Conservation (phyloP, 2,797 vertebrate species). For the Parauchenoglanis ngamensis region DNA sequence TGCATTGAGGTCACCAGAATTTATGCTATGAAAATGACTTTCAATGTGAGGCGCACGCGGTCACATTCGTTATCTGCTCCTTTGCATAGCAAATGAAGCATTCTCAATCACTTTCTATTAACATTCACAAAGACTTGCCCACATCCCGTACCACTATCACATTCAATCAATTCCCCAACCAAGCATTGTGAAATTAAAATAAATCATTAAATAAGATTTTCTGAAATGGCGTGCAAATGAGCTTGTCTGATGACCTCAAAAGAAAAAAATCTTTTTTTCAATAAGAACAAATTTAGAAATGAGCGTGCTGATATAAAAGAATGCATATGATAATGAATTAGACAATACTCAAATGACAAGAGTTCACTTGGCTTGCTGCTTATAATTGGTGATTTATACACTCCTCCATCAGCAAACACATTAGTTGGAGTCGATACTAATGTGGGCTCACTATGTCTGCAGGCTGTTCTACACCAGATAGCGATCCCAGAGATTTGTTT, state of each 20-base stretch:
- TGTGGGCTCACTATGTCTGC: slow-evolving; percentile 36
- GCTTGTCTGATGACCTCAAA: slow-evolving; percentile 19
- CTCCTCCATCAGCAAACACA: slow-evolving; percentile 40
- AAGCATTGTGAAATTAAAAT: slow-evolving; percentile 48
- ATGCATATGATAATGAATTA: slow-evolving; percentile 19
- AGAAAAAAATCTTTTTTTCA: background rate
- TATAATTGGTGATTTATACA: slow-evolving; percentile 42
- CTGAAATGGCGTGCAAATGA: background rate
- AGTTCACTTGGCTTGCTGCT: slow-evolving; percentile 10
- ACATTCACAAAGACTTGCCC: slow-evolving; percentile 51
- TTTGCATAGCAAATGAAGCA: slow-evolving; percentile 52
- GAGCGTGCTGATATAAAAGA: background rate
- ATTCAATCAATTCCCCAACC: slow-evolving; percentile 54
- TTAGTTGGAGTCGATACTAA: slow-evolving; percentile 35
- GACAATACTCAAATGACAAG: slow-evolving; percentile 9
- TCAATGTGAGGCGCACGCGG: slow-evolving; percentile 31
- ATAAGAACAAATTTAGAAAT: slow-evolving; percentile 1
- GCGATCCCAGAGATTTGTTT: slow-evolving; percentile 22
- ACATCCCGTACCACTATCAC: slow-evolving; percentile 27
- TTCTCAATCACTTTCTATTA: slow-evolving; percentile 54
- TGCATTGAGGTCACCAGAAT: slow-evolving; percentile 54
- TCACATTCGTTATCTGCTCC: slow-evolving; percentile 51
- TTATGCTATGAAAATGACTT: slow-evolving; percentile 56
- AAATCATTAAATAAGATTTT: slow-evolving; percentile 49
- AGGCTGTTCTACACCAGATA: slow-evolving; percentile 38